These are phyloP conservation scores for Physella acuta DNA, from an alignment of 1,140 invertebrate genomes.

Conservation along the genomic window DNA sequence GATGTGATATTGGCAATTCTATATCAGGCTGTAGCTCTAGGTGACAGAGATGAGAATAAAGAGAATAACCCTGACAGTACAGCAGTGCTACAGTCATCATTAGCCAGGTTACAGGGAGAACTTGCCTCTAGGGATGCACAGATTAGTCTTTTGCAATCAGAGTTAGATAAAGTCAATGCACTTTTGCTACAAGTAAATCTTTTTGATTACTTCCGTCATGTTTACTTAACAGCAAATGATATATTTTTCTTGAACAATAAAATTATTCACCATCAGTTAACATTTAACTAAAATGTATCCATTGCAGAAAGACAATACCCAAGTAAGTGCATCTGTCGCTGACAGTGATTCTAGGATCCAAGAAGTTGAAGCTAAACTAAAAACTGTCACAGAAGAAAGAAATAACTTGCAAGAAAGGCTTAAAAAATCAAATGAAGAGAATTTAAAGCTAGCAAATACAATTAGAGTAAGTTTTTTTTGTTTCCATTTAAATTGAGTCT, in stretches of 20 bases:
- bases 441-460: slow-evolving; percentile 46
- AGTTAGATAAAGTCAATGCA: slow-evolving; percentile 23
- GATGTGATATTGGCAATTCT: neutral
- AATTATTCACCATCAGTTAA: too few species aligned
- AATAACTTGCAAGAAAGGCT: slow-evolving; percentile 44
- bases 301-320: too few species aligned
- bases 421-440: slow-evolving; percentile 54
- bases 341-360: slow-evolving; percentile 10
- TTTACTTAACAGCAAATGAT: neutral
- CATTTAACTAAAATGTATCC: too few species aligned
- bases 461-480: slow-evolving; percentile 38
- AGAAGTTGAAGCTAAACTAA: neutral
- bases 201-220: neutral
- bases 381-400: slow-evolving; percentile 41
- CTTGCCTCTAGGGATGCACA: slow-evolving; percentile 36
- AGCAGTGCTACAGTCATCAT: slow-evolving; percentile 44
- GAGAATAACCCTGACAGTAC: slow-evolving; percentile 47
- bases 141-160: slow-evolving; percentile 31
- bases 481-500: too few species aligned
- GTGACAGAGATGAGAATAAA: slow-evolving; percentile 46
- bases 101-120: slow-evolving; percentile 44
- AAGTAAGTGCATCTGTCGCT: too few species aligned
- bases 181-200: slow-evolving; percentile 15
- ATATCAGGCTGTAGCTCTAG: slow-evolving; percentile 2
- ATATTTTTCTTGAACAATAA: neutral